These are phyloP conservation scores for Thamnaconus septentrionalis DNA, from an alignment of 2,113 vertebrate species.

Conservation along the genomic window DNA sequence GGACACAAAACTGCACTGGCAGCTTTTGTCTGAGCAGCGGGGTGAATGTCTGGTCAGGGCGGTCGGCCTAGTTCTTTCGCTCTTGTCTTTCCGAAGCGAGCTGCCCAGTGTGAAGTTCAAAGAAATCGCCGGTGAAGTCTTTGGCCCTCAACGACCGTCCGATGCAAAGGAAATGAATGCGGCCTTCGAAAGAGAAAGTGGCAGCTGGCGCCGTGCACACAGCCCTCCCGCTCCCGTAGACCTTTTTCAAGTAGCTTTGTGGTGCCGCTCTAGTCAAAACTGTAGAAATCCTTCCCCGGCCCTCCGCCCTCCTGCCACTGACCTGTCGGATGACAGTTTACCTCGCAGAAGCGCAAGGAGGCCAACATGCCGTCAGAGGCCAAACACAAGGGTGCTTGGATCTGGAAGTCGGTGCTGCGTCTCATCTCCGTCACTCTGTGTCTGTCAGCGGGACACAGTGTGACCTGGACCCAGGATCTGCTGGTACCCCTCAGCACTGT, in stretches of 20 bases:
- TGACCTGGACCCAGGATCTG: conserved; percentile 64
- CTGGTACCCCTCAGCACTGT: conserved; percentile 56
- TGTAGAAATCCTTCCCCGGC: too few relatives aligned
- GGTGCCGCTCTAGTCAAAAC: neutral
- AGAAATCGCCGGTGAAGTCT: too few relatives aligned
- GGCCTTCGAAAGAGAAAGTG: too few relatives aligned
- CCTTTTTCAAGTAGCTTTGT: neutral
- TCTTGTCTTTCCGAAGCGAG: conserved; percentile 10
- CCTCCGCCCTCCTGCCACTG: conserved; percentile 19
- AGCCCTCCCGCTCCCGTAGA: too few relatives aligned
- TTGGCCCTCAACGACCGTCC: too few relatives aligned
- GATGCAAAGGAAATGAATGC: too few relatives aligned
- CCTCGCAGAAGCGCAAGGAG: conserved; percentile 54
- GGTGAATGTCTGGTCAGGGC: conserved; percentile 22
- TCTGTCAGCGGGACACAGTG: conserved; percentile 57
- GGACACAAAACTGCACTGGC: conserved; percentile 40
- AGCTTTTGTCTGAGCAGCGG: conserved; percentile 28
- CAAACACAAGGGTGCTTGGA: conserved; percentile 52
- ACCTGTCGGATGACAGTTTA: conserved; percentile 46
- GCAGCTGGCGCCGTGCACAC: too few relatives aligned
- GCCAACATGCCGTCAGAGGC: conserved; percentile 36
- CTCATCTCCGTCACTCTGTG: conserved; percentile 62
- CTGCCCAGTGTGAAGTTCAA: neutral
- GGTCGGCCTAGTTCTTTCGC: neutral
- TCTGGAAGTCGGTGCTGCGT: conserved; percentile 67